Evolutionary conservation across 2,113 vertebrate genomes (phyloP), one percentile per base, ranked within the genome.

Genomic region (Ceuthmochares aereus): DNA sequence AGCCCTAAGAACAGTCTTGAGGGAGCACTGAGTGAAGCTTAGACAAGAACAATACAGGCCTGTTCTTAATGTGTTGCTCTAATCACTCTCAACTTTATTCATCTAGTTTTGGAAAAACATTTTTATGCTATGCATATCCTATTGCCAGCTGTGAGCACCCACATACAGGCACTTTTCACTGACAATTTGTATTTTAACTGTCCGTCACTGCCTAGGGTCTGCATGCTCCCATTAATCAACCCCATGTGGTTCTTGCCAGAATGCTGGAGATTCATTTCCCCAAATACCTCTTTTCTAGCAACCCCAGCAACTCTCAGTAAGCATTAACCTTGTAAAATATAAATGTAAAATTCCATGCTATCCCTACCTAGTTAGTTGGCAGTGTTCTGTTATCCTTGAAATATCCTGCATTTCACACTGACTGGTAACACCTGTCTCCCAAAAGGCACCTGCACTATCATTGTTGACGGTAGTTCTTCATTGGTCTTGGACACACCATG

Each of bases 11-110:
- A 40, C 1, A 4, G 19, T 22, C 42, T 62, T 37, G 51, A 94
- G 40, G 43, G 16, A 72, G 14, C 26, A 64, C 1, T 60, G 49
- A 51, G 29, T 15, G 13, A 34, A 42, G 37, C 13, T 58, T 21
- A 72, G 37, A 15, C 23, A 70, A 42, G 25, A 80, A 30, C 20
- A 69, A 81, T 30, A 42, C 10, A 49, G 52, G 45, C 11, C n/a
- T 36, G 14, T 14, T 30, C 51, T 26, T 36, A 34, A 7, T 17
- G 10, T 29, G 16, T 12, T 93, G 10, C n/a, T 82, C 40, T 58
- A 40, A 54, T 26, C 0, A 0, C 37, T 76, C 42, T 45, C 29
- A 49, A 73, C 7, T 9, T 68, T 72, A 76, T 72, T 19, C 12
- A 64, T 4, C 21, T 47, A 36, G 19, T 29, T 89, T 76, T 62